Evolutionary conservation across 1,140 invertebrate species (phyloP).

Genomic region (Drosophila sturtevanti): DNA sequence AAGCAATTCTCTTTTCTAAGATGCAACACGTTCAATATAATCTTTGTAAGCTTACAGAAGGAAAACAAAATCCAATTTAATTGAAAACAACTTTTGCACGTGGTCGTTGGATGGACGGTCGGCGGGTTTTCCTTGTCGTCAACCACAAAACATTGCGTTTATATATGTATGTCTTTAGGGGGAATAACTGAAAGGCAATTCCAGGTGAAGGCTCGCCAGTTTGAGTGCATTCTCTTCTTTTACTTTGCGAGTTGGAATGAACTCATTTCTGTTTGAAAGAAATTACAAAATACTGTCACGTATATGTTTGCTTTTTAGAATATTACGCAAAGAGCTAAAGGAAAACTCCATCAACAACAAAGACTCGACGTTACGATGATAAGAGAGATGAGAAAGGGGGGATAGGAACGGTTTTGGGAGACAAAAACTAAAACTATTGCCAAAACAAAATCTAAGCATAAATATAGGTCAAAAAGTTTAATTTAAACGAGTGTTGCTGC

Average conservation of each 20-base stretch:
- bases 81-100: constrained; percentile 52
- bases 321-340: constrained; percentile 44
- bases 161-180: background rate
- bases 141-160: background rate
- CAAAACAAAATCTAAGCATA: constrained; percentile 76
- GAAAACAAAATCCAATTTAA: constrained; percentile 53
- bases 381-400: constrained; percentile 16
- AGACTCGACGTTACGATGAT: constrained; percentile 30
- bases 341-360: constrained; percentile 19
- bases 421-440: constrained; percentile 23
- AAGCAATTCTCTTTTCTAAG: background rate
- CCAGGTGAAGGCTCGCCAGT: background rate
- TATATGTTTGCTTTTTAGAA: constrained; percentile 77
- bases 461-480: constrained; percentile 79
- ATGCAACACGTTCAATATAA: constrained; percentile 2
- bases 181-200: background rate
- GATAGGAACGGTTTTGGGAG: background rate
- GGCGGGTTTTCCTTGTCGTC: background rate
- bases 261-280: constrained; percentile 59
- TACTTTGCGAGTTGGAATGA: constrained; percentile 31
- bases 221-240: background rate
- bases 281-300: constrained; percentile 77
- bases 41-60: constrained; percentile 9
- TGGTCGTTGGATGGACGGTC: constrained; percentile 12
- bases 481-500: constrained; percentile 73